Base-by-base conservation (phyloP, 2,797 vertebrate genomes). In the Threskiornis aethiopicus region DNA sequence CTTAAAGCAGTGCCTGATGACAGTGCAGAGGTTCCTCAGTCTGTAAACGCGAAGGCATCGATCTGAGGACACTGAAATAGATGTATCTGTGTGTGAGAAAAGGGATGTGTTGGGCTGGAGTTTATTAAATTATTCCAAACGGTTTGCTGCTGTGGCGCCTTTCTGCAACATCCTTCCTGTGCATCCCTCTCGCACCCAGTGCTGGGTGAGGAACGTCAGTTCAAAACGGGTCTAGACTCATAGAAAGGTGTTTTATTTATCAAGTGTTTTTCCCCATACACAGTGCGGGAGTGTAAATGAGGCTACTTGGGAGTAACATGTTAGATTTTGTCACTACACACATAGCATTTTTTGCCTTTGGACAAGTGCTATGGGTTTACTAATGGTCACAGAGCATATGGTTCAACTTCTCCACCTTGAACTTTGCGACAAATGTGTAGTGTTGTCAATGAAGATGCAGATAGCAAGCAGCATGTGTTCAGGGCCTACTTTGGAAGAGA, bases 321-420 rank as follows among this genome's bases (percentile, higher is more conserved):
- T 70, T 81, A 81, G 28, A 35, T 96, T 72, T 83, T 26, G 4
- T 51, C 64, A 29, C 26, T 66, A 55, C 26, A 59, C 22, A 21
- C 0, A 0, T 8, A n/a, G n/a, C 44, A 15, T 8, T 37, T 77
- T 66, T 80, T 88, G 69, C 28, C 58, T 59, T 72, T 59, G 37
- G 59, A 84, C 73, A 67, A 89, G 5, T 71, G 55, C 80, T 79
- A 0, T 64, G 80, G 46, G 80, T 58, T 86, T 94, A 37, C 51
- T 82, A 70, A 59, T 79, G 80, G 88, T 67, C 90, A 87, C 83
- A 92, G 73, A 86, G 31, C 70, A 77, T 93, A 82, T 95, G 52
- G 84, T 85, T 77, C 86, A 73, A 44, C 41, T 90, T 93, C 55
- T 87, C 29, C 35, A 65, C 57, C 8, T 3, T 58, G 37, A 82